Evolutionary conservation across 2,113 vertebrate species (phyloP).

Genomic region (Boleophthalmus pectinirostris): DNA sequence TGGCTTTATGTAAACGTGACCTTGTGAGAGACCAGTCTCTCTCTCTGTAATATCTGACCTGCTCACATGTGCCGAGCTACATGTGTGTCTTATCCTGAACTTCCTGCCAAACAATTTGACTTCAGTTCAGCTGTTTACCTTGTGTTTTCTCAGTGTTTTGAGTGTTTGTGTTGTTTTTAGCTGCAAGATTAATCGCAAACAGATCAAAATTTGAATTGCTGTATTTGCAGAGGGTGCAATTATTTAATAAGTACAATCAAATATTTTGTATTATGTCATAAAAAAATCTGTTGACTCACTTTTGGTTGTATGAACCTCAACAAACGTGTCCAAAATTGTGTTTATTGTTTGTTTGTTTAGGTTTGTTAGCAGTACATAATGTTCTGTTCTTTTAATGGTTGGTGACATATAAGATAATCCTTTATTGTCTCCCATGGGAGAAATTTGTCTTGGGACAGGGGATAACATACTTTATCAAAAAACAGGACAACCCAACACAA

Average conservation of each 20-base stretch:
- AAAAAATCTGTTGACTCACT: not conserved
- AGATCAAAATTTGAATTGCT: no score
- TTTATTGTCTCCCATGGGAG: no score
- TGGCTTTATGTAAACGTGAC: conserved; percentile 41
- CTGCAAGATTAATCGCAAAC: not conserved
- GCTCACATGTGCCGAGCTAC: conserved; percentile 5
- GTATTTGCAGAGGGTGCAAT: no score
- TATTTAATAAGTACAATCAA: not conserved
- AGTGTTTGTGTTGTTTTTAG: not conserved
- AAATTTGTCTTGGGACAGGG: no score
- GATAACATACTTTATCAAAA: no score
- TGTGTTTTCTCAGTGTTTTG: not conserved
- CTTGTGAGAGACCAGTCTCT: conserved; percentile 22
- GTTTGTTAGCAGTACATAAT: no score
- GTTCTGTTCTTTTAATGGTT: no score
- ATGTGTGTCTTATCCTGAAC: not conserved
- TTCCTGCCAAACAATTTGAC: not conserved
- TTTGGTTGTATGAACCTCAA: not conserved
- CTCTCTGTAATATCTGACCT: conserved; percentile 23
- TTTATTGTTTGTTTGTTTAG: no score
- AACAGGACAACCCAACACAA: no score
- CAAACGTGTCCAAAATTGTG: no score
- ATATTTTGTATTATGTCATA: not conserved
- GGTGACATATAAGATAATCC: no score
- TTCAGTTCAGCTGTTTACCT: not conserved